These are phyloP conservation scores for Drosophila lini DNA, from an alignment of 1,140 invertebrate genomes.

Conservation along the genomic window DNA sequence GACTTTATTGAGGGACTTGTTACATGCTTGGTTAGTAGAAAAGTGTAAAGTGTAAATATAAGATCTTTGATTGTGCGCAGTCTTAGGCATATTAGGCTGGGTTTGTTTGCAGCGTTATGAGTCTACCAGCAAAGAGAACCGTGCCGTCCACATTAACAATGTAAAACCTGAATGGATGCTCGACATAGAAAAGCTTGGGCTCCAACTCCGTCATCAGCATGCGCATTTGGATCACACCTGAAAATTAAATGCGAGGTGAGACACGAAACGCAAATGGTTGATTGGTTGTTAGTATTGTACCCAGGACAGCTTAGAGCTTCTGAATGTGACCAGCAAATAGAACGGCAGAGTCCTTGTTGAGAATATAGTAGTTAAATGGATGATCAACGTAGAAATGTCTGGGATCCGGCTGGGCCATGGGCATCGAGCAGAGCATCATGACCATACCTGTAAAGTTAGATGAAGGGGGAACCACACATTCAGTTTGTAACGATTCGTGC, in stretches of 20 bases:
- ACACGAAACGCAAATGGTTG: constrained; percentile 1
- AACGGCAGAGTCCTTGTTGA: constrained; percentile 20
- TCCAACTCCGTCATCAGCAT: constrained; percentile 34
- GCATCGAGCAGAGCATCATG: constrained; percentile 51
- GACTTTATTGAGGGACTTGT: constrained; percentile 15
- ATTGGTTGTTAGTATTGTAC: constrained; percentile 18
- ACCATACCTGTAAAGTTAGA: constrained; percentile 39
- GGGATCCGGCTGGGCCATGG: constrained; percentile 48
- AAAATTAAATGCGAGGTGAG: constrained; percentile 13
- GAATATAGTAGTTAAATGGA: constrained; percentile 56
- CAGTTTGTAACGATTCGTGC: constrained; percentile 2
- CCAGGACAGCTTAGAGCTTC: constrained; percentile 18
- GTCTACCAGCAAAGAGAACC: constrained; percentile 48
- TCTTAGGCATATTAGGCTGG: constrained; percentile 24
- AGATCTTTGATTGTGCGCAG: constrained; percentile 29
- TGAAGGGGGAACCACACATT: constrained; percentile 18
- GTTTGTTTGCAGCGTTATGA: constrained; percentile 16
- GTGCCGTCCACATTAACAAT: constrained; percentile 23
- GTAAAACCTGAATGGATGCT: constrained; percentile 59
- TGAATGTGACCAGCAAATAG: constrained; percentile 50
- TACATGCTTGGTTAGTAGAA: constrained; percentile 52
- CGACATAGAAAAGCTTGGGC: constrained; percentile 43
- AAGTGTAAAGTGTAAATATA: constrained; percentile 28
- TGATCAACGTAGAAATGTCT: constrained; percentile 39
- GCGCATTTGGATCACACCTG: constrained; percentile 33